Conservation (phyloP, 2,113 vertebrate genomes). For the Jaculus jaculus region DNA sequence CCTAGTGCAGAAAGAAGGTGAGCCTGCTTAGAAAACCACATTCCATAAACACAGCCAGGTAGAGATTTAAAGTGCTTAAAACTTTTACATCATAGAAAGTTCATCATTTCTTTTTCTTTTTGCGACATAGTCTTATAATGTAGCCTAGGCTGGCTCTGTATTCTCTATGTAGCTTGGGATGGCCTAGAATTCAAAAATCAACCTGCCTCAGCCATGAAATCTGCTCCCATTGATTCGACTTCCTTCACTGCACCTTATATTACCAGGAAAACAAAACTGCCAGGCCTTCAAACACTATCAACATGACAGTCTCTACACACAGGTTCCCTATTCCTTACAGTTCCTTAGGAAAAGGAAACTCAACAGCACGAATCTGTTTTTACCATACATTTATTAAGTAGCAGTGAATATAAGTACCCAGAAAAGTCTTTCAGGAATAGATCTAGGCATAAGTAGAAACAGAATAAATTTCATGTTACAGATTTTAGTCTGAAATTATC, state of each 20-base stretch:
- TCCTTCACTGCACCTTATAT: neutral
- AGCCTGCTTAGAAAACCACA: neutral
- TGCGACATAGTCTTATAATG: neutral
- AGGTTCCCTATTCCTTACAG: neutral
- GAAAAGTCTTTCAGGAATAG: neutral
- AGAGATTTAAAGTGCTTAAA: neutral
- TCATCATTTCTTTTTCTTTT: neutral
- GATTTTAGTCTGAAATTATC: constrained; percentile 1
- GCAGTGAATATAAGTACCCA: neutral
- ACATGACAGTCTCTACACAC: neutral
- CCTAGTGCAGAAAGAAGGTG: constrained; percentile 73
- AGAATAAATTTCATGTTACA: constrained; percentile 49
- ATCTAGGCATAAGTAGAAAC: constrained; percentile 40
- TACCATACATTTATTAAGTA: neutral
- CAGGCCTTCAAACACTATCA: neutral
- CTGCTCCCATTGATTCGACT: neutral
- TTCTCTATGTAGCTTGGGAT: neutral
- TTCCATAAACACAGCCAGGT: constrained; percentile 22
- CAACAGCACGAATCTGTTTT: neutral
- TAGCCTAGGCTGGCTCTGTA: neutral
- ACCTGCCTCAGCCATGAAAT: neutral
- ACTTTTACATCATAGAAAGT: neutral
- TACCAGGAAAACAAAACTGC: neutral
- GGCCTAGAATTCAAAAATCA: neutral
- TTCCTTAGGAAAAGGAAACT: constrained; percentile 9